Conservation (phyloP, 2,797 vertebrate genomes). For the Myotis findleyi region DNA sequence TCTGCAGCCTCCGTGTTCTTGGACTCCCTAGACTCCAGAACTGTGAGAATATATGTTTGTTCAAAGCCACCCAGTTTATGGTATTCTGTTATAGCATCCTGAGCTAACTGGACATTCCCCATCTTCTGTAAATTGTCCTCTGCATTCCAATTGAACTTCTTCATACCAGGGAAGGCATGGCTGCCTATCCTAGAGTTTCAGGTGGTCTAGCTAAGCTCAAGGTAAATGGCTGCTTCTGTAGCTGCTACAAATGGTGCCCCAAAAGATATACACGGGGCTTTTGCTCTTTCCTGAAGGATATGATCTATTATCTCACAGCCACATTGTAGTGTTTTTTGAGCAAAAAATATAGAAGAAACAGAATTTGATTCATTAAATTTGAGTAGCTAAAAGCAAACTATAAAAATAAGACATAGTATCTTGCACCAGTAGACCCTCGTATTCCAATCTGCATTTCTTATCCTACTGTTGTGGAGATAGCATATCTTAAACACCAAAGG, state of each 20-base stretch:
- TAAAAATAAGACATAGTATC: background rate
- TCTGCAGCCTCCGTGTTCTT: background rate
- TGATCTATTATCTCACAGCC: background rate
- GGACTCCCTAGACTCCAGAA: background rate
- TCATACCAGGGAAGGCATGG: background rate
- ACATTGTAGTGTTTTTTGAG: background rate
- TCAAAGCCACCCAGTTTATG: background rate
- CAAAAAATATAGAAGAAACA: background rate
- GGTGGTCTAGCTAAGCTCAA: background rate
- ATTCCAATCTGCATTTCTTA: background rate
- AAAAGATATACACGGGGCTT: background rate
- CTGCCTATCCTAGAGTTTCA: background rate
- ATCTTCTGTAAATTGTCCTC: background rate
- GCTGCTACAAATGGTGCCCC: background rate
- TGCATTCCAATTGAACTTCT: background rate
- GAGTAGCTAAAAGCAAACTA: background rate
- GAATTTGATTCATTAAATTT: background rate
- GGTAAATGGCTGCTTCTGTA: background rate
- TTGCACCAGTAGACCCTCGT: background rate
- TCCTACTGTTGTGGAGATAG: background rate
- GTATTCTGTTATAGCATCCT: background rate
- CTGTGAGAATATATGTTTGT: background rate
- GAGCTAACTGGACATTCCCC: background rate
- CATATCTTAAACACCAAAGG: background rate
- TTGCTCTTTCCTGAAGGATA: background rate